Evolutionary conservation across 1,140 invertebrate species (phyloP), one percentile per base, ranked within the genome.

Genomic region (Periplaneta americana): DNA sequence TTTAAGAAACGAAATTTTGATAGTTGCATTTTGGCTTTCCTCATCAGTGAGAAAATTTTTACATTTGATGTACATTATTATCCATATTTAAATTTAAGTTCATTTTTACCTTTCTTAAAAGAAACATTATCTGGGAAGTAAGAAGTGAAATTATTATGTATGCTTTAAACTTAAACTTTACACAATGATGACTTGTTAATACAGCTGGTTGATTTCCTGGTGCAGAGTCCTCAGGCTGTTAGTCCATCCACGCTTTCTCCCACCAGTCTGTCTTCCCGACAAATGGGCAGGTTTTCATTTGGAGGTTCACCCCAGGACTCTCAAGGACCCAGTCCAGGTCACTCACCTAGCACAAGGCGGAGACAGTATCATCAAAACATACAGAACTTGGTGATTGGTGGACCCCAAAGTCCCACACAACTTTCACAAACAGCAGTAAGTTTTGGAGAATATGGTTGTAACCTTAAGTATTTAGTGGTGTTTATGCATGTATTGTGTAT

Each of bases 211-310:
- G 76, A 31, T 36, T 34, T 34, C 22, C 36, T 34, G 76, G 34
- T 91, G 83, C 88, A 94, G 93, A 93, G 92, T 90, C 92, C 92
- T 85, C 89, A 93, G 88, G 92, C 91, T 87, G 91, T 91, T 86
- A 93, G 91, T 88, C 92, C 93, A 84, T 90, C 93, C 85, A 93
- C 92, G 84, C 89, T 95, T 86, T 95, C 94, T 84, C 95, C 94
- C 75, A 93, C 93, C 84, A 91, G 90, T 87, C 88, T 85, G 76
- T 84, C 84, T 79, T 84, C 86, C 32, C 84, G 85, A 75, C 83
- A 76, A 74, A 81, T 39, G 80, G 84, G 82, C 15, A 84, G 87
- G 84, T 88, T 86, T 87, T 88, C 90, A 87, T 90, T 91, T 88
- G 87, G 87, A 86, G 88, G 88, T 85, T 89, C 88, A 87, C 88